Evolutionary conservation across 2,888 invertebrate genomes (phyloP), one percentile per base, ranked within the genome.

Genomic region (Teleogryllus oceanicus): DNA sequence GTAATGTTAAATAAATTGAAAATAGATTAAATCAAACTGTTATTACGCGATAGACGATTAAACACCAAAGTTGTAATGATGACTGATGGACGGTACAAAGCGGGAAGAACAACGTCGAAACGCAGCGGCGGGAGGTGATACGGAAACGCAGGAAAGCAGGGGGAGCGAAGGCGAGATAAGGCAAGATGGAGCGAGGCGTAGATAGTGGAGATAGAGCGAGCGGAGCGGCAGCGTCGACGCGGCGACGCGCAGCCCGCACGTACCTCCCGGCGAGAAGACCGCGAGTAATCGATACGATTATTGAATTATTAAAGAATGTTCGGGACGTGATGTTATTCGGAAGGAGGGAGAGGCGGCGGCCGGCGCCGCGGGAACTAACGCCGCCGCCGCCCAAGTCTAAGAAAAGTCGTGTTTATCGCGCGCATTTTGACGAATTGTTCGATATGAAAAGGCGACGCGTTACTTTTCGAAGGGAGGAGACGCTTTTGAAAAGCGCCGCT

Each of bases 201-300:
- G 37, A 37, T 37, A 37, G 37, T 37, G 37, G 37, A 37, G 62
- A n/a, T n/a, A n/a, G 62, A 62, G 62, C 4, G 16, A 13, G 62
- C 3, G n/a, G 62, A n/a, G 62, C 62, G 62, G 62, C 4, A 16
- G n/a, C 62, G 62, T 62, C 62, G 62, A 62, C 62, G 62, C 62
- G 62, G 62, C 62, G n/a, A 62, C 62, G n/a, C 62, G 62, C 16
- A 13, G 62, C 62, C 62, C 13, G 62, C 62, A 62, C 62, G 62
- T 62, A n/a, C 16, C 62, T 12, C 16, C 62, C 16, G 62, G 13
- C 16, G 62, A n/a, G n/a, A n/a, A n/a, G 62, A n/a, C n/a, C n/a
- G 62, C 62, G 62, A 62, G n/a, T n/a, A 62, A 62, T 62, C 62
- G 62, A 62, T 62, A 62, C 62, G 62, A 62, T 62, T 62, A 62